Evolutionary conservation across 2,888 invertebrate species (phyloP).

Genomic region (Alloscopus bannaensis): DNA sequence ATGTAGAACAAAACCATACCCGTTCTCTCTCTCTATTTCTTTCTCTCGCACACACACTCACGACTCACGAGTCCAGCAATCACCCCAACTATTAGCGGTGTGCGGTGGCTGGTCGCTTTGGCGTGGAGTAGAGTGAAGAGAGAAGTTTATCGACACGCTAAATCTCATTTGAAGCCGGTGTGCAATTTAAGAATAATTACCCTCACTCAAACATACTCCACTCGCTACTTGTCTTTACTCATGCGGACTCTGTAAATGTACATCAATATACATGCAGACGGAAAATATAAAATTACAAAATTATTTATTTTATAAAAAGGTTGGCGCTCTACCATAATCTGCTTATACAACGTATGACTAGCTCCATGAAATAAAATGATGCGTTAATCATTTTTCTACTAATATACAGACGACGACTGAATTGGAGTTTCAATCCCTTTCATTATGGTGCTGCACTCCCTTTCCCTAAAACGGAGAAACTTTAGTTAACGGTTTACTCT

Average conservation of each 20-base stretch:
- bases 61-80: too few relatives aligned
- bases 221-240: constrained; percentile 1
- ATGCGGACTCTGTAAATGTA: not conserved
- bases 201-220: constrained; percentile 42
- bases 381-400: constrained; percentile 7
- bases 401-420: not conserved
- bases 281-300: not conserved
- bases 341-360: not conserved
- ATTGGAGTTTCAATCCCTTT: not conserved
- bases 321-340: constrained; percentile 5
- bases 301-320: constrained; percentile 9
- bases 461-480: constrained; percentile 9
- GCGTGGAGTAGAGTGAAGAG: too few relatives aligned
- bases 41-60: too few relatives aligned
- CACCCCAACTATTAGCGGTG: too few relatives aligned
- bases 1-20: constrained; percentile 9
- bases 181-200: constrained; percentile 73
- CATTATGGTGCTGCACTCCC: not conserved
- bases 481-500: not conserved
- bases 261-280: not conserved
- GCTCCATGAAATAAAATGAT: not conserved
- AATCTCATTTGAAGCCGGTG: constrained; percentile 73
- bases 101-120: too few relatives aligned
- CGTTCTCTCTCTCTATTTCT: too few relatives aligned
- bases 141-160: constrained; percentile 72